Evolutionary conservation across 2,888 invertebrate genomes (phyloP).

Genomic region (Cylloceria caligata): DNA sequence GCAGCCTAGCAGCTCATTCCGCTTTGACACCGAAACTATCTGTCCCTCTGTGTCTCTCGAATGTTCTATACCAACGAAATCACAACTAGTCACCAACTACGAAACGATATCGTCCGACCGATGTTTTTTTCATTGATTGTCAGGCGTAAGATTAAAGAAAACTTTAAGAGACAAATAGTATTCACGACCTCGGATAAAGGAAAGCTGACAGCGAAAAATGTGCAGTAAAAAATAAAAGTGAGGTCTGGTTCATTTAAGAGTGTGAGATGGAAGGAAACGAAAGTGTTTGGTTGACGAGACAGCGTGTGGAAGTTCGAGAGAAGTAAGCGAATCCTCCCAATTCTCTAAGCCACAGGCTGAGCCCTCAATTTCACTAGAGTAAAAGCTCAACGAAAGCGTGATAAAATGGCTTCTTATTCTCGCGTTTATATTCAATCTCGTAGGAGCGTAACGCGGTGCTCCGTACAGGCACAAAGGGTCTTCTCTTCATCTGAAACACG

Average conservation of each 20-base stretch:
- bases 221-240: not conserved
- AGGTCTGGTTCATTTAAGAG: constrained; percentile 16
- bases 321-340: constrained; percentile 71
- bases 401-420: constrained; percentile 84
- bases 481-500: constrained; percentile 81
- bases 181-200: not conserved
- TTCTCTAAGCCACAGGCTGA: constrained; percentile 79
- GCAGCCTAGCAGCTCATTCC: constrained; percentile 74
- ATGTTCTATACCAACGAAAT: not conserved
- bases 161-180: not conserved
- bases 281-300: constrained; percentile 47
- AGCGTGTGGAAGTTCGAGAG: constrained; percentile 64
- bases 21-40: constrained; percentile 62
- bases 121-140: not conserved
- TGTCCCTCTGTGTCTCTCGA: constrained; percentile 12
- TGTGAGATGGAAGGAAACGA: constrained; percentile 21
- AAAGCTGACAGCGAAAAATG: constrained; percentile 22
- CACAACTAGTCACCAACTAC: not conserved
- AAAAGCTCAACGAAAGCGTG: constrained; percentile 80
- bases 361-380: constrained; percentile 83
- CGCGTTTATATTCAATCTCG: constrained; percentile 84
- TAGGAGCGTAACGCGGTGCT: constrained; percentile 65
- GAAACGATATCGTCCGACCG: not conserved
- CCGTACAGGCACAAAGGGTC: constrained; percentile 75
- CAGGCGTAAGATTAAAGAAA: not conserved